phyloP scores from a whole-genome alignment of 2,888 invertebrate genomes.

The Cheilosia urbana region DNA sequence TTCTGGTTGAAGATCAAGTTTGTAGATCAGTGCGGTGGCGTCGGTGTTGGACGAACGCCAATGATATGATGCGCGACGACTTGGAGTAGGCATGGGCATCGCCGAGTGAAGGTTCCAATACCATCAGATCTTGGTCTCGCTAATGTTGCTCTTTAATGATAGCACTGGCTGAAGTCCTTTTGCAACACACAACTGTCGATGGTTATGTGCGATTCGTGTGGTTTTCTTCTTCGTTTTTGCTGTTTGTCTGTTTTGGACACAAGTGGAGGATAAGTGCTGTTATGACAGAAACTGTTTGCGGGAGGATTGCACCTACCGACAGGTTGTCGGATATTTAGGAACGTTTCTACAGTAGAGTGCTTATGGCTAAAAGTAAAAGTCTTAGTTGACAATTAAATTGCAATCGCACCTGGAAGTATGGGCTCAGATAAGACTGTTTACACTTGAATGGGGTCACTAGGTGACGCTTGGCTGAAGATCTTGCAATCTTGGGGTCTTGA shows the following conservation, averaged over 20 bases:
- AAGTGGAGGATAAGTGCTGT: slow-evolving; percentile 58
- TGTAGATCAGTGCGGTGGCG: slow-evolving; percentile 57
- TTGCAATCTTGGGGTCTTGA: no score
- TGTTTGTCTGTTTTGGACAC: slow-evolving; percentile 34
- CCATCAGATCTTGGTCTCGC: slow-evolving; percentile 68
- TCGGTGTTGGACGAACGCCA: slow-evolving; percentile 47
- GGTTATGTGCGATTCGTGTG: slow-evolving; percentile 58
- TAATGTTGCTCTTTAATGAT: slow-evolving; percentile 74
- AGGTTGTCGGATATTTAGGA: slow-evolving; percentile 30
- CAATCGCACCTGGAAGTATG: not conserved
- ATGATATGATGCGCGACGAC: slow-evolving; percentile 65
- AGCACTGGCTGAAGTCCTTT: slow-evolving; percentile 65
- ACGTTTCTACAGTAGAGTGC: not conserved
- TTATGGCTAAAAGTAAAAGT: not conserved
- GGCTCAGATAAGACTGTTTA: no score
- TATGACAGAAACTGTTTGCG: slow-evolving; percentile 52
- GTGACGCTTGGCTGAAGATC: no score
- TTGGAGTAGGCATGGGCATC: slow-evolving; percentile 57
- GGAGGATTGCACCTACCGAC: slow-evolving; percentile 28
- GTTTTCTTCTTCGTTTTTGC: slow-evolving; percentile 11
- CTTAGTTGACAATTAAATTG: slow-evolving; percentile 40
- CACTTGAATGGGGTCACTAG: no score
- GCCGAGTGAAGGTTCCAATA: slow-evolving; percentile 62
- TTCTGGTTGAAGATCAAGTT: slow-evolving; percentile 71
- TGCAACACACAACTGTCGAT: slow-evolving; percentile 48